These are phyloP conservation scores for Balanococcus diminutus DNA, from an alignment of 2,888 invertebrate species.

Conservation along the genomic window DNA sequence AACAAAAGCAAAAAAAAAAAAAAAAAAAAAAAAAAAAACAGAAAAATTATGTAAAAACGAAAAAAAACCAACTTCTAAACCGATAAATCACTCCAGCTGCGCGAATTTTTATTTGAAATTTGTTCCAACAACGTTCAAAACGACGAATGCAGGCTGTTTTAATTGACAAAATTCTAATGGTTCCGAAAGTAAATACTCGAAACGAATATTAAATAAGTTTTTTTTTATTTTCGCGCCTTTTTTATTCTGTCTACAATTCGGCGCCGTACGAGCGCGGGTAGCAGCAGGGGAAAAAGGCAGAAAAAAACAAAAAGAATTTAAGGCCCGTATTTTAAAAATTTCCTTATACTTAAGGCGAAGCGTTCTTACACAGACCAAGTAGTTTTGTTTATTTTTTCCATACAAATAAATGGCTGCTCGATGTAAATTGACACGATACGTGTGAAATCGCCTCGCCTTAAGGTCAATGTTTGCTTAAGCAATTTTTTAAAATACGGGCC, in stretches of 20 bases:
- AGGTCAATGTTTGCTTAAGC: too few relatives aligned
- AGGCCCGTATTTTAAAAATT: too few relatives aligned
- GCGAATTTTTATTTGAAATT: conserved; percentile 11
- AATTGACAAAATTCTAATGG: conserved; percentile 18
- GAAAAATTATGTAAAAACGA: background rate
- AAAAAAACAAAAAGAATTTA: conserved; percentile 17
- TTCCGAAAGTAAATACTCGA: conserved; percentile 12
- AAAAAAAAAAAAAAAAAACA: background rate
- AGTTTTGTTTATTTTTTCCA: too few relatives aligned
- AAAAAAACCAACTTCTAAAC: background rate
- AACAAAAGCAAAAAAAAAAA: too few relatives aligned
- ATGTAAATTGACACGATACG: too few relatives aligned
- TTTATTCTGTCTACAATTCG: background rate
- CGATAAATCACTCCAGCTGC: conserved; percentile 11
- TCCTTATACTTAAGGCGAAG: too few relatives aligned
- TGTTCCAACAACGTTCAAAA: background rate
- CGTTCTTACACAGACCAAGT: too few relatives aligned
- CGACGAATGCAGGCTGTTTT: background rate
- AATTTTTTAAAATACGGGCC: too few relatives aligned
- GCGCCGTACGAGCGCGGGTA: background rate
- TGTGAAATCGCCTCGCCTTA: too few relatives aligned
- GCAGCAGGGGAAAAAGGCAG: background rate
- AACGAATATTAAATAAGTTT: conserved; percentile 14
- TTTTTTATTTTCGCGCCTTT: background rate
- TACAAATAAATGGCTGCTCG: too few relatives aligned